These are phyloP conservation scores for Microcebus tavaratra DNA, from an alignment of 2,113 vertebrate species.

Conservation along the genomic window DNA sequence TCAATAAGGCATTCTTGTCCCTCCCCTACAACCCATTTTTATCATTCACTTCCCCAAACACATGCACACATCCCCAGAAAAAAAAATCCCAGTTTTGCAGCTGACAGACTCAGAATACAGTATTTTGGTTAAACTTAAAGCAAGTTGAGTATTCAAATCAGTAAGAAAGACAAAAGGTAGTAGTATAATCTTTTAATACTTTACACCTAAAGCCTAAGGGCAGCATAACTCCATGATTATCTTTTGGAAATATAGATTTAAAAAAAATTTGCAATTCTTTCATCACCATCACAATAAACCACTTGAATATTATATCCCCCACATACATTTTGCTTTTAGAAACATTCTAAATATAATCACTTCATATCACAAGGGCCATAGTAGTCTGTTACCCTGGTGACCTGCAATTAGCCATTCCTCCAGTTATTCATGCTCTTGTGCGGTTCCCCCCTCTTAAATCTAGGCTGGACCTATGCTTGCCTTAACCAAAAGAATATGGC, in stretches of 20 bases:
- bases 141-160: conserved; percentile 43
- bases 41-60: neutral
- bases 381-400: neutral
- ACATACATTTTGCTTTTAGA: neutral
- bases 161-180: neutral
- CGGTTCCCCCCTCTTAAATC: neutral
- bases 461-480: neutral
- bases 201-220: neutral
- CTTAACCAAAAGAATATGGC: neutral
- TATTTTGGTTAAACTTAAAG: neutral
- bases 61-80: neutral
- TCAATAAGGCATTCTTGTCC: neutral
- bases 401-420: neutral
- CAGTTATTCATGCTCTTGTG: neutral
- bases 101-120: neutral
- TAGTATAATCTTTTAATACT: neutral
- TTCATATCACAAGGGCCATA: neutral
- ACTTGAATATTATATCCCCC: neutral
- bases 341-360: neutral
- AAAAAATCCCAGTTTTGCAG: neutral
- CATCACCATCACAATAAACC: neutral
- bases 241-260: neutral
- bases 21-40: neutral
- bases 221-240: neutral
- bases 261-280: neutral